Percentiles rank a stretch among this genome's conserved stretches.
Conservation (phyloP, 2,113 vertebrate species). For the Hyaena hyaena region DNA sequence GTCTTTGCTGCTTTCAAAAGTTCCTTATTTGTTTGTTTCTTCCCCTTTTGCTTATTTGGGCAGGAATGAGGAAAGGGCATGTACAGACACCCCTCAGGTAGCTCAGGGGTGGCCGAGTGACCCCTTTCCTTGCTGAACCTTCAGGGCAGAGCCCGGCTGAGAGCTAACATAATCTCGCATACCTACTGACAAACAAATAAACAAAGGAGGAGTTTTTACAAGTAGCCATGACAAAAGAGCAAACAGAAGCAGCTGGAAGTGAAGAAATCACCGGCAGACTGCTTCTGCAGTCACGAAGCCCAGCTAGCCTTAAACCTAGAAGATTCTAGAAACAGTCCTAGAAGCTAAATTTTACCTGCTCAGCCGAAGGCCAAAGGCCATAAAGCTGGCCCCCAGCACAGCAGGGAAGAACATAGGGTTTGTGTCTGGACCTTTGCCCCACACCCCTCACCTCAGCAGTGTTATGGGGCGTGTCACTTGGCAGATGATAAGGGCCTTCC, state of each 20-base stretch:
- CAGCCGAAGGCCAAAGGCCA: background rate
- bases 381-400: background rate
- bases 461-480: background rate
- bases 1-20: background rate
- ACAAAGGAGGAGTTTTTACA: conserved; percentile 32
- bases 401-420: background rate
- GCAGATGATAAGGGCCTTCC: background rate
- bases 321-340: background rate
- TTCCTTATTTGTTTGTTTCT: background rate
- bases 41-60: background rate
- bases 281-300: background rate
- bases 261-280: background rate
- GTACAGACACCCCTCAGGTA: background rate
- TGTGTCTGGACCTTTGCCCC: background rate
- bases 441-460: background rate
- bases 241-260: conserved; percentile 14
- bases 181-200: conserved; percentile 33
- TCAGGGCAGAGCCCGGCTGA: background rate
- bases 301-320: background rate
- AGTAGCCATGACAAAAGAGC: background rate
- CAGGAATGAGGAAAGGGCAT: background rate
- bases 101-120: background rate
- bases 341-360: background rate
- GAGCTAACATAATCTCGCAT: background rate
- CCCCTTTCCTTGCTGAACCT: background rate